Evolutionary conservation across 2,888 invertebrate species (phyloP).

Genomic region (Drosophila mimica): DNA sequence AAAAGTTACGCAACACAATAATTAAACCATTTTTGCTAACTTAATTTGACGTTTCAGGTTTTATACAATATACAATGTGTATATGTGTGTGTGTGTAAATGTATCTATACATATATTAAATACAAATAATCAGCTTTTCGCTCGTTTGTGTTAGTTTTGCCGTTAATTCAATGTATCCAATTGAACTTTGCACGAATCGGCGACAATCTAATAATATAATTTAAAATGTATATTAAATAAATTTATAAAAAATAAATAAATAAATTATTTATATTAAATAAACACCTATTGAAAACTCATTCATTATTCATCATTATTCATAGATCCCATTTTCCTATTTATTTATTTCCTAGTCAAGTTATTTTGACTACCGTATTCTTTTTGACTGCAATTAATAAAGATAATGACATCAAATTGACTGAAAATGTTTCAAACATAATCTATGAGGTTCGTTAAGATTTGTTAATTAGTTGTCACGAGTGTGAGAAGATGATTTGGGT

Average conservation of each 20-base stretch:
- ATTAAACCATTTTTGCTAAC: constrained; percentile 44
- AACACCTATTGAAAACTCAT: not conserved
- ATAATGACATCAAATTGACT: constrained; percentile 40
- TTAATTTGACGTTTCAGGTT: constrained; percentile 39
- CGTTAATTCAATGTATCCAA: constrained; percentile 33
- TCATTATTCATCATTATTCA: not conserved
- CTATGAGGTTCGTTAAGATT: constrained; percentile 26
- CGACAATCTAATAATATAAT: not conserved
- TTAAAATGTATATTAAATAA: not conserved
- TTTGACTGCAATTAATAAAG: constrained; percentile 25
- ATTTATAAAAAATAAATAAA: no score
- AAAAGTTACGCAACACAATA: constrained; percentile 26
- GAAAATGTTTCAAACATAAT: constrained; percentile 40
- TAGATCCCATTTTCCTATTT: not conserved
- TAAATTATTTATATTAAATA: not conserved
- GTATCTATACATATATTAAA: not conserved
- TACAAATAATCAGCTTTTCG: constrained; percentile 47
- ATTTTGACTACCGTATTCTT: not conserved
- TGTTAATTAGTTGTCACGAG: constrained; percentile 36
- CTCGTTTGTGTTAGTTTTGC: constrained; percentile 20
- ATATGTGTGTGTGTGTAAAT: constrained; percentile 19
- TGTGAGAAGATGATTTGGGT: constrained; percentile 21
- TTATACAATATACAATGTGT: constrained; percentile 2
- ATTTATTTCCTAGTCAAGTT: not conserved
- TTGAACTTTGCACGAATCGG: not conserved